Conservation (phyloP, 2,113 vertebrate genomes). For the Cavia porcellus region DNA sequence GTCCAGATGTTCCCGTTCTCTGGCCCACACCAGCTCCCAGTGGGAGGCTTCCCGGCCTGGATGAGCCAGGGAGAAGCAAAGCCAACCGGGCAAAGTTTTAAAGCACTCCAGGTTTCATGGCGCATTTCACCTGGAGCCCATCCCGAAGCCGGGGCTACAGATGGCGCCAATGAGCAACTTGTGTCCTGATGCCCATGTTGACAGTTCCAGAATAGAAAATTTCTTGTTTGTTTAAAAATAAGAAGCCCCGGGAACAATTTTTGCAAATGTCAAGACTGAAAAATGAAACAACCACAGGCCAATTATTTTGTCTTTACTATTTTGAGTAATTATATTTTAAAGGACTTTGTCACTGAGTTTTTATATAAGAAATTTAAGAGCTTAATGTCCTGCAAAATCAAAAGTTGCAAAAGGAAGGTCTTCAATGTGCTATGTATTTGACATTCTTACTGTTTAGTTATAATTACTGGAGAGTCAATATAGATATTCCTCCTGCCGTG, state of each 20-base stretch:
- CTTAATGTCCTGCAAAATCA: not conserved
- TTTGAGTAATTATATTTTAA: constrained; percentile 59
- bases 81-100: not conserved
- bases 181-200: not conserved
- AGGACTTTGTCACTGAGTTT: not conserved
- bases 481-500: not conserved
- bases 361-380: not conserved
- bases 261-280: constrained; percentile 57
- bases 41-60: constrained; percentile 63
- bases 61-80: not conserved
- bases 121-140: not conserved
- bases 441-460: not conserved
- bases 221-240: constrained; percentile 53
- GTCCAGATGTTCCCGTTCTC: constrained; percentile 30
- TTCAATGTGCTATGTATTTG: not conserved
- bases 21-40: constrained; percentile 80
- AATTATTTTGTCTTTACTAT: constrained; percentile 58
- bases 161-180: not conserved
- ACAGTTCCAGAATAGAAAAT: not conserved
- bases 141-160: not conserved
- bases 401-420: not conserved
- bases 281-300: constrained; percentile 51
- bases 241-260: constrained; percentile 17
- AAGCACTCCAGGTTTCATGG: not conserved
- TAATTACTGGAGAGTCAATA: constrained; percentile 13